These are phyloP conservation scores for Callithrix jacchus DNA, from an alignment of 2,113 vertebrate species.

Conservation along the genomic window DNA sequence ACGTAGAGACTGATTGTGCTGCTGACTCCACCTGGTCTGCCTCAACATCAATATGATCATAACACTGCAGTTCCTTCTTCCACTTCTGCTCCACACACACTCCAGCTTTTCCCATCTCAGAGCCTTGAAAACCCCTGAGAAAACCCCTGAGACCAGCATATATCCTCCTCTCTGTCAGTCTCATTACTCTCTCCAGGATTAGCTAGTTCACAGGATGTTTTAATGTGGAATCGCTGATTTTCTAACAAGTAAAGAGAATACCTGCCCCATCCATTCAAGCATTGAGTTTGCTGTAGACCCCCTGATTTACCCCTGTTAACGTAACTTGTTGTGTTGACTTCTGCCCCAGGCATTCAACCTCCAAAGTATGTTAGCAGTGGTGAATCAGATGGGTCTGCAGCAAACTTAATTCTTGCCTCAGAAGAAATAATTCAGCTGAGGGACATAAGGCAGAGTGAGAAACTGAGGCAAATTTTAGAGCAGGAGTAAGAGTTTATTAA, in stretches of 20 bases:
- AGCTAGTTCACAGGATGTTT: background rate
- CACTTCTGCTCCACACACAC: rapidly evolving
- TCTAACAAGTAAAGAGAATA: background rate
- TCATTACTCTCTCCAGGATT: background rate
- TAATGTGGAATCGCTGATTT: background rate
- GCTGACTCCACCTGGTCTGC: background rate
- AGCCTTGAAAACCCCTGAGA: background rate
- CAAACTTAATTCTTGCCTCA: too few species aligned
- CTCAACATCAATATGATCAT: background rate
- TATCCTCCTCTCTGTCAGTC: background rate
- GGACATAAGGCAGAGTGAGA: too few species aligned
- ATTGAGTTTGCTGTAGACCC: too few species aligned
- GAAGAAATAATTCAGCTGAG: too few species aligned
- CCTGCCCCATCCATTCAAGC: background rate
- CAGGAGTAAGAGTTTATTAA: too few species aligned
- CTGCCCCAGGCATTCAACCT: too few species aligned
- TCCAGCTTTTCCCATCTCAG: background rate
- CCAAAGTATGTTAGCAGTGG: too few species aligned
- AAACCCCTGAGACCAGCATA: background rate
- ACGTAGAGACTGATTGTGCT: rapidly evolving
- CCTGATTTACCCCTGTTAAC: too few species aligned
- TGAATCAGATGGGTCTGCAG: too few species aligned
- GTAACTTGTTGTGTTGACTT: too few species aligned
- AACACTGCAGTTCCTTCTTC: background rate
- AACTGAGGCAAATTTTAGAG: too few species aligned